These are phyloP conservation scores for Maccullochella peelii DNA, from an alignment of 2,113 vertebrate species.

Conservation along the genomic window DNA sequence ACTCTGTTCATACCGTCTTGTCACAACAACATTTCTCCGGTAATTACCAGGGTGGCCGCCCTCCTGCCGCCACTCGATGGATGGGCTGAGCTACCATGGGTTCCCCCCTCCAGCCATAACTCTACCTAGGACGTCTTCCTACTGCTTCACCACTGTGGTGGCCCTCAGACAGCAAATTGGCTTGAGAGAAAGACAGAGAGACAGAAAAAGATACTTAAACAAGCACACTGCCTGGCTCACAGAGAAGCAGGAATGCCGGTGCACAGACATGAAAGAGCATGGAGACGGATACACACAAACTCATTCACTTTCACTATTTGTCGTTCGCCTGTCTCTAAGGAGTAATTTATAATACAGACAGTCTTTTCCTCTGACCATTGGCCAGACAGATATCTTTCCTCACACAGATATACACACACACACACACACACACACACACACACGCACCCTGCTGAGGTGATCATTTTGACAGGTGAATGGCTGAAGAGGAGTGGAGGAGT, in stretches of 20 bases:
- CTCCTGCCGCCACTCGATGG: conserved; percentile 83
- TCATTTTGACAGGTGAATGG: conserved; percentile 79
- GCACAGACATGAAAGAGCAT: conserved; percentile 59
- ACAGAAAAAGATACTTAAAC: conserved; percentile 55
- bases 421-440: conserved; percentile 25
- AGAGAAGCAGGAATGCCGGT: conserved; percentile 12
- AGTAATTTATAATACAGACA: conserved; percentile 74
- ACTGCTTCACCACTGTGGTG: conserved; percentile 48
- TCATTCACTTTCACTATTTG: conserved; percentile 63
- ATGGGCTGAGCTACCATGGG: conserved; percentile 80
- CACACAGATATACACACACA: conserved; percentile 43
- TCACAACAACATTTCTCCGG: conserved; percentile 86
- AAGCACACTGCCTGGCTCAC: conserved; percentile 39
- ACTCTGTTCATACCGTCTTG: conserved; percentile 66
- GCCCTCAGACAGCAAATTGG: conserved; percentile 78
- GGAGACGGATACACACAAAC: conserved; percentile 45
- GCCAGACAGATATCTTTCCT: conserved; percentile 75
- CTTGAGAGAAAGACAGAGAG: conserved; percentile 68
- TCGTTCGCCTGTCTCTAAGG: conserved; percentile 64
- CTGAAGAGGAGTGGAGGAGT: conserved; percentile 55
- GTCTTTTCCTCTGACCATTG: conserved; percentile 50
- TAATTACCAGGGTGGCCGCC: conserved; percentile 84
- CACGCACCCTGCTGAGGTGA: conserved; percentile 48
- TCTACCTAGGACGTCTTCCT: conserved; percentile 78
- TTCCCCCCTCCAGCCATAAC: conserved; percentile 84